These are phyloP conservation scores for Macquaria ambigua DNA, from an alignment of 2,113 vertebrate species.

Conservation along the genomic window DNA sequence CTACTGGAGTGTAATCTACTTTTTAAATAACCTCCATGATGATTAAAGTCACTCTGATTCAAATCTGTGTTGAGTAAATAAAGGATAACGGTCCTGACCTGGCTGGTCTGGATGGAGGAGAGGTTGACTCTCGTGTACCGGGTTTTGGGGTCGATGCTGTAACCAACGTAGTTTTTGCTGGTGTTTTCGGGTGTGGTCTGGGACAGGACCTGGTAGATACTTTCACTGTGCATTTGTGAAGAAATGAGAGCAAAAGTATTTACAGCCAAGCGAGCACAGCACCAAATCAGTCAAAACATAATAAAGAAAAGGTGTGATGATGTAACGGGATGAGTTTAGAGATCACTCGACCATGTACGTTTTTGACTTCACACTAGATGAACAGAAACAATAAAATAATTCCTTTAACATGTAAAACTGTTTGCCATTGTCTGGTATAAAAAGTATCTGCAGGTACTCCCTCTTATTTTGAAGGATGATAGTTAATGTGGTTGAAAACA, in stretches of 20 bases:
- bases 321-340: background rate
- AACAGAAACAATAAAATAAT: background rate
- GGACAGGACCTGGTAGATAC: slow-evolving; percentile 92
- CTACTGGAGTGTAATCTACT: background rate
- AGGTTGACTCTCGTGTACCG: slow-evolving; percentile 93
- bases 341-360: background rate
- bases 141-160: slow-evolving; percentile 91
- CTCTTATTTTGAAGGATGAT: background rate
- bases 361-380: background rate
- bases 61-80: slow-evolving; percentile 32
- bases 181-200: slow-evolving; percentile 96
- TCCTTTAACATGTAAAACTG: background rate
- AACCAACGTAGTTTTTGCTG: slow-evolving; percentile 88
- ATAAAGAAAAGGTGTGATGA: background rate
- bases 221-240: slow-evolving; percentile 85
- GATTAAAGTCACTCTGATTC: background rate
- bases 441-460: background rate
- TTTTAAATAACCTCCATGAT: background rate
- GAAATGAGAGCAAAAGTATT: background rate
- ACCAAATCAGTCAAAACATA: background rate
- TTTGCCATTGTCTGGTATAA: background rate
- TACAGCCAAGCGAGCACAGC: background rate
- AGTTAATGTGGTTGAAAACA: background rate
- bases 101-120: slow-evolving; percentile 85
- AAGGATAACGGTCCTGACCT: slow-evolving; percentile 83